Evolutionary conservation across 2,888 invertebrate genomes (phyloP), one percentile per base, ranked within the genome.

Genomic region (Labia minor): DNA sequence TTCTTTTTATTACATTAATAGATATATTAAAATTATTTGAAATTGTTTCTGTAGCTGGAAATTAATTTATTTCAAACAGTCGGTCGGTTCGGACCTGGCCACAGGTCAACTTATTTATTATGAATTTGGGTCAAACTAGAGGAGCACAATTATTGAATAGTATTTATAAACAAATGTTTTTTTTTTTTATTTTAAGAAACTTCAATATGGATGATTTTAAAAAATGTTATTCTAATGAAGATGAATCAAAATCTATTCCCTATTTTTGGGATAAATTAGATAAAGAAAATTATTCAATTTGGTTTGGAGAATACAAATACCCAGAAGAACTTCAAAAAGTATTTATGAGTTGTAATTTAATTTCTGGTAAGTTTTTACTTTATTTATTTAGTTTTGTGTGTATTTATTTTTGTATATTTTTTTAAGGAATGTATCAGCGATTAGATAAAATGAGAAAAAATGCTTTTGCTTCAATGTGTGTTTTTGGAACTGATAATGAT

Each of bases 191-290:
- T 79, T 80, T 0, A 79, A 89, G 90, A 67, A 89, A 87, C 10
- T 98, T 97, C 79, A 87, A 89, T 76, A 88, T 99, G 83, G 99
- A 99, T 73, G 95, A 95, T 76, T 99, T 94, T 82, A 99, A 99
- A 80, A 87, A 96, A 70, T 88, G 85, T 74, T 99, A 99, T 80
- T 97, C 96, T 66, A 99, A 99, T 76, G 93, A 99, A 78, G 94
- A 93, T 26, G 95, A 93, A 76, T 80, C 85, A 6, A 89, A 90
- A 76, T 96, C 98, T 67, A 87, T 99, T 76, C 95, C 97, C 0
- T 97, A 94, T 79, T 99, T 99, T 84, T 99, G 95, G 92, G 87
- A 95, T 77, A 93, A 98, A 79, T 98, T 99, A 76, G 99, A 99
- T 79, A 84, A 92, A 6, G 89, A 95, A 77, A 85, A 95, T 80